phyloP scores from a whole-genome alignment of 53 echinoderm and acorn worm species.

The Glandiceps talaboti region DNA sequence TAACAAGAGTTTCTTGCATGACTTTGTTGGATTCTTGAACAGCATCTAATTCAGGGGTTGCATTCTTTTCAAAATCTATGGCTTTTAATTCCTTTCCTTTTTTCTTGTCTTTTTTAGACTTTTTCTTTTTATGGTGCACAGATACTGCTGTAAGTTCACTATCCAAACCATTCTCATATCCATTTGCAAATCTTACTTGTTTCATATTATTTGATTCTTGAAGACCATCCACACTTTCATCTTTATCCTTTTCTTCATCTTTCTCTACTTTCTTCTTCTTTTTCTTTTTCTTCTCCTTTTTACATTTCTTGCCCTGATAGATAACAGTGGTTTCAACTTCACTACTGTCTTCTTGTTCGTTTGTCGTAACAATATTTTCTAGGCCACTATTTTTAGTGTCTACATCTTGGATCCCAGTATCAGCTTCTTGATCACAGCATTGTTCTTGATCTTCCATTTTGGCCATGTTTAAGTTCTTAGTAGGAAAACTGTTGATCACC shows the following conservation, averaged over 20 bases:
- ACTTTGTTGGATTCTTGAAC: background rate
- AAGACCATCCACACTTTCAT: background rate
- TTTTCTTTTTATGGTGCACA: background rate
- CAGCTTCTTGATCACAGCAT: background rate
- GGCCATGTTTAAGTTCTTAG: conserved; percentile 5
- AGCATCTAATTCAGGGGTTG: background rate
- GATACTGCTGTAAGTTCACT: too few species aligned
- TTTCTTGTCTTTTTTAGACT: conserved; percentile 14
- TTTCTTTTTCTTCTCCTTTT: conserved; percentile 20
- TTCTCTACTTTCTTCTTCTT: conserved; percentile 14
- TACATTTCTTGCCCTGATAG: conserved; percentile 4
- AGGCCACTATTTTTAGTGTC: background rate
- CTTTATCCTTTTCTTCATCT: background rate
- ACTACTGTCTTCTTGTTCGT: conserved; percentile 5
- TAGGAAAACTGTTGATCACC: background rate
- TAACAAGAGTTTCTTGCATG: background rate
- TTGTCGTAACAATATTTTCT: background rate
- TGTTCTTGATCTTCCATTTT: conserved; percentile 12
- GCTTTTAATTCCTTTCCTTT: conserved; percentile 21
- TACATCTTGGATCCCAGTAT: background rate
- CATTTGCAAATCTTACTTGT: background rate
- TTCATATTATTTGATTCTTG: background rate
- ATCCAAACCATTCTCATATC: too few species aligned
- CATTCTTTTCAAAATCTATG: background rate
- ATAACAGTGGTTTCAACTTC: background rate